Percentiles rank a stretch among this genome's conserved stretches.
These are phyloP conservation scores for Anisognathus igniventris DNA, from an alignment of 2,797 vertebrate genomes.

Conservation along the genomic window DNA sequence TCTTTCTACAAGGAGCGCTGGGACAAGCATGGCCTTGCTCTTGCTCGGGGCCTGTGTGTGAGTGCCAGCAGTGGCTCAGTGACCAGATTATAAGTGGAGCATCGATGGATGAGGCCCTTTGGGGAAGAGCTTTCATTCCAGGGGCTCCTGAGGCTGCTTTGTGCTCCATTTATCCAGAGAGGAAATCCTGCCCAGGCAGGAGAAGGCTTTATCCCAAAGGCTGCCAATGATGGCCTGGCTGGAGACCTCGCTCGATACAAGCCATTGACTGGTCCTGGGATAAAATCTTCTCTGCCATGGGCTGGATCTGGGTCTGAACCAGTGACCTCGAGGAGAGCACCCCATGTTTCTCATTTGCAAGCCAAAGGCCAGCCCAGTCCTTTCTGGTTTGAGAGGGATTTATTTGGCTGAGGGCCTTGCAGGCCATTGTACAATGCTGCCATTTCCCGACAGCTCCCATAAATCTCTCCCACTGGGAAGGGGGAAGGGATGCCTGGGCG, in stretches of 20 bases:
- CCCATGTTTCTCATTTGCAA: not conserved
- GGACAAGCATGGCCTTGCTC: not conserved
- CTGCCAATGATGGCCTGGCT: not conserved
- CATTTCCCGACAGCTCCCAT: not conserved
- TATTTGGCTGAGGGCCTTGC: not conserved
- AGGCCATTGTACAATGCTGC: not conserved
- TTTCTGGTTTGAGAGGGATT: not conserved
- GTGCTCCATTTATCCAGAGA: not conserved
- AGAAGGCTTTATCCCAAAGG: not conserved
- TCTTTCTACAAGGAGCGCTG: not conserved
- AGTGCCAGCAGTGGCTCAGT: not conserved
- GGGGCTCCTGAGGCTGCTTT: not conserved
- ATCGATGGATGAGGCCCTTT: not conserved
- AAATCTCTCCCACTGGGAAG: not conserved
- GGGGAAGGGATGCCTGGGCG: not conserved
- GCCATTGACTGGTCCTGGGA: not conserved
- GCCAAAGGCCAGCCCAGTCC: not conserved
- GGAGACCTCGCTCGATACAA: not conserved
- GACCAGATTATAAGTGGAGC: not conserved
- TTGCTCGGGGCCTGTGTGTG: not conserved
- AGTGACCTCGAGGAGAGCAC: conserved; percentile 10
- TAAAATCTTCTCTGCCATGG: not conserved
- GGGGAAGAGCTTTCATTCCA: not conserved
- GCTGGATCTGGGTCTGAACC: not conserved
- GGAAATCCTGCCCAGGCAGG: not conserved